A percentile compares a stretch with the other conserved stretches of the same genome.
phyloP scores from a whole-genome alignment of 2,888 invertebrate genomes.

The Lepidochrysops patricia region DNA sequence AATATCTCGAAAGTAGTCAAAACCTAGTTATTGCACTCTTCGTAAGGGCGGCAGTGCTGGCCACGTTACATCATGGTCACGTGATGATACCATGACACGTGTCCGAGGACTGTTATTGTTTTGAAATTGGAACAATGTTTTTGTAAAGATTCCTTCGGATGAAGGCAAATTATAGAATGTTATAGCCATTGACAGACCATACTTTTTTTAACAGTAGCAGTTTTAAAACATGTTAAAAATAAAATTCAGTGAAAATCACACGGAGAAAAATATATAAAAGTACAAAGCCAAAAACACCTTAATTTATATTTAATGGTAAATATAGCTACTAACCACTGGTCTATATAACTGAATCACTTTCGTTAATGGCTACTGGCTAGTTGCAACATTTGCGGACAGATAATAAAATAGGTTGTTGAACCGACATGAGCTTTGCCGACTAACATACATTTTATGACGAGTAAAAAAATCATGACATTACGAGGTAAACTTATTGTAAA shows the following conservation, averaged over 20 bases:
- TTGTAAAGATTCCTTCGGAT: background rate
- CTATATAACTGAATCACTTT: conserved; percentile 4
- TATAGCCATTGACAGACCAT: background rate
- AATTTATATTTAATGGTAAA: background rate
- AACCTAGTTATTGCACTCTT: too few relatives aligned
- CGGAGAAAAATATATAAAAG: background rate
- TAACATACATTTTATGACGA: background rate
- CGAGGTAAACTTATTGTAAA: too few relatives aligned
- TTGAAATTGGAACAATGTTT: conserved; percentile 5
- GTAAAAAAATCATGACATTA: background rate
- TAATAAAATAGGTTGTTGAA: conserved; percentile 9
- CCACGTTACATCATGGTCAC: background rate
- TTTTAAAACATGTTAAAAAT: background rate
- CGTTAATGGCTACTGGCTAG: conserved; percentile 7
- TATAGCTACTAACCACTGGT: background rate
- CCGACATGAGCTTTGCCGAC: background rate
- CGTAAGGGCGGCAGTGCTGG: too few relatives aligned
- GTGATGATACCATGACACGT: background rate
- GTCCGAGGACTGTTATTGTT: background rate
- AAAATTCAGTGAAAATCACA: background rate
- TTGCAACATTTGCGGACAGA: conserved; percentile 8
- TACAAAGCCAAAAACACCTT: background rate
- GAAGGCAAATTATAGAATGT: background rate
- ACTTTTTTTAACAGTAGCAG: background rate
- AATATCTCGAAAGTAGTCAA: too few relatives aligned